phyloP scores from a whole-genome alignment of 1,140 invertebrate species.

The Pachypsylla venusta region DNA sequence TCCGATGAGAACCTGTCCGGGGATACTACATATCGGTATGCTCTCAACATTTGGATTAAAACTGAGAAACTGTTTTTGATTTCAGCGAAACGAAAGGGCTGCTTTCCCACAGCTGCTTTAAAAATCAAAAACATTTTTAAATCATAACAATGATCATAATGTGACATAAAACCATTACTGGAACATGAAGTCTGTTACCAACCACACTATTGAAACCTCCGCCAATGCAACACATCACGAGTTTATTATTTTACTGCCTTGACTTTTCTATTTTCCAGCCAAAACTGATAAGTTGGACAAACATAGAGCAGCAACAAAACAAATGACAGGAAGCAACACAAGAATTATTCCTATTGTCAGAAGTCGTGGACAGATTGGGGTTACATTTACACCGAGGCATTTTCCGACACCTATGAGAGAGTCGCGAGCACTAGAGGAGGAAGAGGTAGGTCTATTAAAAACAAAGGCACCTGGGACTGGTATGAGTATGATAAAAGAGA shows the following conservation, averaged over 20 bases:
- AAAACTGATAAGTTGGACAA: constrained; percentile 29
- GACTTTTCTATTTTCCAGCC: background rate
- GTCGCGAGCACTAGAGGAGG: constrained; percentile 52
- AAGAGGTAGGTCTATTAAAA: constrained; percentile 37
- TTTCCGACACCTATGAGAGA: constrained; percentile 73
- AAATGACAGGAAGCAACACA: constrained; percentile 21
- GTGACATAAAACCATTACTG: too few relatives aligned
- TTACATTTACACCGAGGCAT: constrained; percentile 55
- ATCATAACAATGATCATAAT: too few relatives aligned
- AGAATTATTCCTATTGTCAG: constrained; percentile 39
- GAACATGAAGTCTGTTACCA: too few relatives aligned
- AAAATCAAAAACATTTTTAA: too few relatives aligned
- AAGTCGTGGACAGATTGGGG: constrained; percentile 39
- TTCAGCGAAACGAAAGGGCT: too few relatives aligned
- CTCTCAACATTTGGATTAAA: too few relatives aligned
- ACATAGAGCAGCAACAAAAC: constrained; percentile 21
- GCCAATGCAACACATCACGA: too few relatives aligned
- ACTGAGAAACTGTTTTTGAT: too few relatives aligned
- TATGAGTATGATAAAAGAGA: background rate
- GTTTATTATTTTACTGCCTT: background rate
- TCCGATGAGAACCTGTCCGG: too few relatives aligned
- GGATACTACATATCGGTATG: too few relatives aligned
- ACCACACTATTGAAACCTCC: too few relatives aligned
- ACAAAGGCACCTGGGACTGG: background rate
- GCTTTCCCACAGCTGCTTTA: too few relatives aligned